Evolutionary conservation across 2,113 vertebrate species (phyloP).

Genomic region (Grammomys dolichurus): DNA sequence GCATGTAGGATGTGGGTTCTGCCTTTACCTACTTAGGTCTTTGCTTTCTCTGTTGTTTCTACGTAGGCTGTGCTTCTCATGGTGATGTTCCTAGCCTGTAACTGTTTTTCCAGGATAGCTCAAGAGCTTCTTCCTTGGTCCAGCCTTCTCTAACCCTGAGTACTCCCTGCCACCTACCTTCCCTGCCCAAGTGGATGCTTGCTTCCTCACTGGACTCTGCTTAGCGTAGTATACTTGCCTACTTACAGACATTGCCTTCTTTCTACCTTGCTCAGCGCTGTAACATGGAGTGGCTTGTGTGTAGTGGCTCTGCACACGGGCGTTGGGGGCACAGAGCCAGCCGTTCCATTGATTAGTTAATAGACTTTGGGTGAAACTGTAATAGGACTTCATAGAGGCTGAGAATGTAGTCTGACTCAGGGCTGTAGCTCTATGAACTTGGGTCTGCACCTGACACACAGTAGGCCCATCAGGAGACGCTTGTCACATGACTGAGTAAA

Average conservation of each 20-base stretch:
- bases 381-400: background rate
- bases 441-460: background rate
- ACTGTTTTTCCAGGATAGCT: background rate
- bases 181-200: background rate
- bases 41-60: background rate
- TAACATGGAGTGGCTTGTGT: background rate
- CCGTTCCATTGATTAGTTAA: background rate
- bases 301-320: background rate
- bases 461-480: conserved; percentile 1
- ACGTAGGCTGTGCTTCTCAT: background rate
- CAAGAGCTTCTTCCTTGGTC: background rate
- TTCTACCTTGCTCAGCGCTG: background rate
- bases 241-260: background rate
- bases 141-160: background rate
- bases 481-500: background rate
- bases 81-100: background rate
- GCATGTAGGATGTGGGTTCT: background rate
- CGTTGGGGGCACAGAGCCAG: background rate
- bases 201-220: background rate
- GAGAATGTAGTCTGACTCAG: background rate
- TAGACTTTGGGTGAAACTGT: background rate
- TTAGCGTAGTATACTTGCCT: background rate
- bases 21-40: background rate
- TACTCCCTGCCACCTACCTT: background rate
- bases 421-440: background rate